Evolutionary conservation across 2,888 invertebrate genomes (phyloP).

Genomic region (Sisyra terminalis): DNA sequence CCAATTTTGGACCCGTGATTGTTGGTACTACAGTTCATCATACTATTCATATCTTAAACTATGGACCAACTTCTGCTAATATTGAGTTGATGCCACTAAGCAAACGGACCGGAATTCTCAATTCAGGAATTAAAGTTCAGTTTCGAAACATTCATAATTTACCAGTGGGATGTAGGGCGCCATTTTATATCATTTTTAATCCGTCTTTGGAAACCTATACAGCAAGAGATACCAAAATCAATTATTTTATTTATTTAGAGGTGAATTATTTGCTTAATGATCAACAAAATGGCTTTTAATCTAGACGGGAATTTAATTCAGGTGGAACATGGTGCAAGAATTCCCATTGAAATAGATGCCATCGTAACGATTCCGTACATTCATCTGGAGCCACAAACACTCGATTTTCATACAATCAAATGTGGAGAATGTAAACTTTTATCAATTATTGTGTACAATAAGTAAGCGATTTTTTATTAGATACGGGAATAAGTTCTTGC

Average conservation of each 20-base stretch:
- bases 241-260: constrained; percentile 30
- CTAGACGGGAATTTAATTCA: constrained; percentile 16
- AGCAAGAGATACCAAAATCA: constrained; percentile 28
- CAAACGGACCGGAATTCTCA: constrained; percentile 13
- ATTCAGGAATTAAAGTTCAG: constrained; percentile 20
- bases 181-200: constrained; percentile 33
- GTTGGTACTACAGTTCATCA: constrained; percentile 29
- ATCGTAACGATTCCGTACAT: constrained; percentile 40
- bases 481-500: no score
- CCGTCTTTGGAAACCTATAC: constrained; percentile 30
- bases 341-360: constrained; percentile 38
- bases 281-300: neutral
- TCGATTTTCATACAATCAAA: constrained; percentile 39
- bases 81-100: constrained; percentile 23
- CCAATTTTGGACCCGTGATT: constrained; percentile 39
- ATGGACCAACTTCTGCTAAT: constrained; percentile 32
- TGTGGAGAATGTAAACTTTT: constrained; percentile 39
- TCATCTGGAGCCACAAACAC: constrained; percentile 23
- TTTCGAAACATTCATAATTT: constrained; percentile 26
- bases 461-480: constrained; percentile 25
- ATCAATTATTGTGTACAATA: constrained; percentile 36
- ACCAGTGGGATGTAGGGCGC: constrained; percentile 29
- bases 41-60: constrained; percentile 32
- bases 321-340: constrained; percentile 39
- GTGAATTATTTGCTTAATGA: constrained; percentile 20